phyloP scores from a whole-genome alignment of 1,140 invertebrate species.

The Panagrolaimus sp. region DNA sequence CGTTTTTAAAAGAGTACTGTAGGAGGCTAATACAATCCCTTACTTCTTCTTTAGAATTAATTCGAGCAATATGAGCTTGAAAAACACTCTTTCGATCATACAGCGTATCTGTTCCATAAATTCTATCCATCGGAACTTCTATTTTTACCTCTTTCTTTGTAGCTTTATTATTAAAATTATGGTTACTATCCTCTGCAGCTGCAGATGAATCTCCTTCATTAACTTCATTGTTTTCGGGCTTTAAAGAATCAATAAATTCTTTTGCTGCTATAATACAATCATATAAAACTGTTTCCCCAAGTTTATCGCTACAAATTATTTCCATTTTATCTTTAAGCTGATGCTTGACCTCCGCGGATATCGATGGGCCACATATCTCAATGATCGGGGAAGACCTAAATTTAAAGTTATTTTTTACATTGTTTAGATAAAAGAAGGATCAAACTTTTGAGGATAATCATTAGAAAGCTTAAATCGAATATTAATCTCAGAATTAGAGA shows the following conservation, averaged over 20 bases:
- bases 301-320: neutral
- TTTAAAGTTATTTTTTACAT: neutral
- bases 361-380: neutral
- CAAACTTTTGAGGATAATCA: slow-evolving; percentile 7
- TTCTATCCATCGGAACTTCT: neutral
- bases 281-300: neutral
- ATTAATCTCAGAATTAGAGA: neutral
- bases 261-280: neutral
- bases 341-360: neutral
- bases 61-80: slow-evolving; percentile 51
- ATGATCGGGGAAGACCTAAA: neutral
- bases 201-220: neutral
- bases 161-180: too few species aligned
- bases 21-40: neutral
- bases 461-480: neutral
- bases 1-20: too few species aligned
- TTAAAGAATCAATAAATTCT: neutral
- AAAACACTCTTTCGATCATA: slow-evolving; percentile 54
- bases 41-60: slow-evolving; percentile 50
- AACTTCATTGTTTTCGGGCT: neutral
- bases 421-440: neutral
- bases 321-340: neutral
- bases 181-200: too few species aligned
- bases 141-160: neutral
- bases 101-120: neutral